Base-by-base conservation (phyloP, 1,140 invertebrate species). In the Micrasema minimum region DNA sequence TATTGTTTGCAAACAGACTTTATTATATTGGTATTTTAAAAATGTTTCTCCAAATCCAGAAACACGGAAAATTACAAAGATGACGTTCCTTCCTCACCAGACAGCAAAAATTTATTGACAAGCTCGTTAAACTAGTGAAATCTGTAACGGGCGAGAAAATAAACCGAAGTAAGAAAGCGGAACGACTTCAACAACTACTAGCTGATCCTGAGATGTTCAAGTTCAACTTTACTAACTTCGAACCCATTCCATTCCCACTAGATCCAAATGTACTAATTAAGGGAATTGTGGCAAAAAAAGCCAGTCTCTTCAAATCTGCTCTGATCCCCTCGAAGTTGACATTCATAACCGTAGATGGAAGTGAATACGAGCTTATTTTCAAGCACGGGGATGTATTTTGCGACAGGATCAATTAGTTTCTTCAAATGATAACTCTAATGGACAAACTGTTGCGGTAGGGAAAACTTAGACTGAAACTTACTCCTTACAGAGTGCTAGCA, bases 331-430 rank as follows among this genome's bases (percentile, higher is more conserved):
- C 95, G 38, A 93, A 94, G 79, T 86, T 99, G 18, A 95, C 95
- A 2, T 99, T 99, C 81, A 84, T 92, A 14, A 97, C 95, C 0
- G 88, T 86, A 0, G 88, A 91, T 55, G 90, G 91, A 35, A 85
- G 83, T n/a, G 94, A 97, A 79, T 99, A 99, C 83, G 92, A 96
- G 12, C 94, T 96, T 0, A 99, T 99, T 74, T 99, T 99, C 82
- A 99, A 99, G 85, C 90, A 97, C 78, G 98, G 98, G 0, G 98
- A 99, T 84, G 98, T 99, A n/a, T n/a, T 84, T 82, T 99, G n/a
- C 82, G 97, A 22, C 98, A 99, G 83, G 98, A 99, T 85, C 98
- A 99, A 82, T 87, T 99, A 0, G 96, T 99, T n/a, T 72, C 82
- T 99, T 59, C 93, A 96, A 83, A 99, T 99, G 84, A 99, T 99